phyloP scores from a whole-genome alignment of 1,140 invertebrate species.

The Batillaria attramentaria region DNA sequence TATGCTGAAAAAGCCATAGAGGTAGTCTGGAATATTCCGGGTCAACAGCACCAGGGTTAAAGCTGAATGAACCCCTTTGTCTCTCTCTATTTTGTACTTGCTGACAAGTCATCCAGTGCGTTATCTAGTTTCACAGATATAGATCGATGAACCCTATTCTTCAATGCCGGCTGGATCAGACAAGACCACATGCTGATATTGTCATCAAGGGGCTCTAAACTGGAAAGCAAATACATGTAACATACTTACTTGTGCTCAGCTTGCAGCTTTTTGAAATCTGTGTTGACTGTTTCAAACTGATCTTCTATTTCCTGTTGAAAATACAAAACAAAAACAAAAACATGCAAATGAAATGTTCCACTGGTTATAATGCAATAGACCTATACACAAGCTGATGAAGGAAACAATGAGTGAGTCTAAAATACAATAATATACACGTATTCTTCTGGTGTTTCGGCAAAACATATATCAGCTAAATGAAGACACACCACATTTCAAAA shows the following conservation, averaged over 20 bases:
- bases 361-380: background rate
- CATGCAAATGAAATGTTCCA: background rate
- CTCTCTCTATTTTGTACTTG: background rate
- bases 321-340: slow-evolving; percentile 30
- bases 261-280: background rate
- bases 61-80: background rate
- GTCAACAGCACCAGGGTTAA: too few species aligned
- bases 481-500: background rate
- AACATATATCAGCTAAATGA: background rate
- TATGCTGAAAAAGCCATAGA: too few species aligned
- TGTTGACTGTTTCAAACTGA: background rate
- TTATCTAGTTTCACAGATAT: background rate
- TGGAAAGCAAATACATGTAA: background rate
- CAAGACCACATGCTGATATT: too few species aligned
- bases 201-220: too few species aligned
- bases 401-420: too few species aligned
- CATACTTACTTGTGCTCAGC: background rate
- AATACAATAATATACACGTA: background rate
- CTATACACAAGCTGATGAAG: background rate
- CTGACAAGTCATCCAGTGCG: background rate
- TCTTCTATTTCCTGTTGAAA: background rate
- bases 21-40: too few species aligned
- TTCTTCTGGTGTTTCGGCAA: background rate
- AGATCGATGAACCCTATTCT: background rate
- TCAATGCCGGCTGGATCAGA: background rate